Percentiles rank a stretch among this genome's conserved stretches.
These are phyloP conservation scores for Dufourea novaeangliae DNA, from an alignment of 1,140 invertebrate genomes.

Conservation along the genomic window DNA sequence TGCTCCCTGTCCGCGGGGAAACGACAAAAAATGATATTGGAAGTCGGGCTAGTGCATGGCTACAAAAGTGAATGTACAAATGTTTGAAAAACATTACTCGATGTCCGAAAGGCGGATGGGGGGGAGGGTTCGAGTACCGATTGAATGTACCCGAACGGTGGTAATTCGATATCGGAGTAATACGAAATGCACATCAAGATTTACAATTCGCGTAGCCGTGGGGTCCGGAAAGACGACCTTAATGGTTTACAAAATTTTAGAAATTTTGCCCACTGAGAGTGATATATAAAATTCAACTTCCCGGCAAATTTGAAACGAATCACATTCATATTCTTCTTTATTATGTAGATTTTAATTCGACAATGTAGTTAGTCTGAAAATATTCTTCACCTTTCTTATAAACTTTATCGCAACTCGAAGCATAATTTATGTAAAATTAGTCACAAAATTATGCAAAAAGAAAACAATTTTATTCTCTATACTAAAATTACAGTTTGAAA, in stretches of 20 bases:
- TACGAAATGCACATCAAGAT: not conserved
- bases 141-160: not conserved
- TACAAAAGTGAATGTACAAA: conserved; percentile 52
- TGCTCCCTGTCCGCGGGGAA: conserved; percentile 39
- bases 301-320: no score
- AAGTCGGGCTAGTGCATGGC: conserved; percentile 46
- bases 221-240: not conserved
- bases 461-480: no score
- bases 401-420: no score
- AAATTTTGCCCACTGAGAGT: not conserved
- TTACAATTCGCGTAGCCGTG: not conserved
- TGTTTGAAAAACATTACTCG: conserved; percentile 50
- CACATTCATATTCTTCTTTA: no score
- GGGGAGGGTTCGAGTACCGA: not conserved
- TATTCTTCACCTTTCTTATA: no score
- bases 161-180: conserved; percentile 17
- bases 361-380: no score
- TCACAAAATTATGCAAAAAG: no score
- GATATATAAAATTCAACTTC: no score
- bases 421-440: no score
- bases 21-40: conserved; percentile 65
- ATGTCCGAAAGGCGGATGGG: not conserved
- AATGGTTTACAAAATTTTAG: not conserved
- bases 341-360: no score
- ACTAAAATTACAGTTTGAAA: no score